Evolutionary conservation across 2,797 vertebrate genomes (phyloP), one percentile per base, ranked within the genome.

Genomic region (Poeciliopsis paucimaculata): DNA sequence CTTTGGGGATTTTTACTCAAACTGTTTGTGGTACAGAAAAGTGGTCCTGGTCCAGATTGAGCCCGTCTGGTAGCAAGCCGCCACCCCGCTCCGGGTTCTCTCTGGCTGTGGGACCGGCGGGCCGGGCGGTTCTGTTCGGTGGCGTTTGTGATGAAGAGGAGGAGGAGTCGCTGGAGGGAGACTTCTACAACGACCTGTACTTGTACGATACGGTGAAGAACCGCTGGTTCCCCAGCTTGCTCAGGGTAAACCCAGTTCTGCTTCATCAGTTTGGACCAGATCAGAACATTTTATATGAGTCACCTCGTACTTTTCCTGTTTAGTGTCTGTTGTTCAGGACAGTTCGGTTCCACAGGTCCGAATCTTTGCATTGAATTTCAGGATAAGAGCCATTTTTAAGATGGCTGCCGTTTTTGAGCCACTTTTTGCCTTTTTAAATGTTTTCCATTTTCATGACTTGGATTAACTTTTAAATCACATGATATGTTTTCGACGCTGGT

Each of bases 131-230:
- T 15, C 95, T 99, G 0, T 99, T 99, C 0, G 98, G 98, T 0
- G 98, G 98, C 0, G 98, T 99, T 57, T 96, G 97, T 18, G 98
- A 99, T 0, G 97, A 99, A 78, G 98, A 99, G 45, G 97, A 99
- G 23, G 98, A 99, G 28, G 98, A 99, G 90, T 95, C 93, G 5
- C 92, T 99, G 1, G 95, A 99, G 80, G 98, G 98, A 0, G 96
- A 98, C 79, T 99, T 99, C 95, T 97, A 95, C 73, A 98, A 96
- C 0, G 98, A 99, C 78, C 90, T 99, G 26, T 95, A 97, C 88
- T 92, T 98, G 86, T 99, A 96, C 0, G 98, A 99, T 53, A 78
- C 94, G 0, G 84, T 79, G 70, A 98, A 96, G 93, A 98, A 95
- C 90, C 97, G 97, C 87, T 99, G 98, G 98, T 98, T 97, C 86